phyloP scores from a whole-genome alignment of 1,140 invertebrate genomes.

The Belonocnema kinseyi region DNA sequence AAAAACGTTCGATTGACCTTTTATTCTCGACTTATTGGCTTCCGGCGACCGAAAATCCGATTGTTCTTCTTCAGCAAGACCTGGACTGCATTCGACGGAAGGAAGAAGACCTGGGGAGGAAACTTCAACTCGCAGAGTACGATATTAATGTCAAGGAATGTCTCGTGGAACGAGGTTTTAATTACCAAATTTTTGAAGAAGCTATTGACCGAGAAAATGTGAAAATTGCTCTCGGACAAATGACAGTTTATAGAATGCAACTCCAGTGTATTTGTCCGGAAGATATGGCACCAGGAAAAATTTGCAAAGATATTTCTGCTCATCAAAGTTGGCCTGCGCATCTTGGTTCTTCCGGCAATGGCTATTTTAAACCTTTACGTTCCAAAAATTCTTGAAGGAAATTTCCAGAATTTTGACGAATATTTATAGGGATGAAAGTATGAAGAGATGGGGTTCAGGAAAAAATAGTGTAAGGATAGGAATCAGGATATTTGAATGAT shows the following conservation, averaged over 20 bases:
- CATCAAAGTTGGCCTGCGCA: constrained; percentile 76
- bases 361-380: constrained; percentile 68
- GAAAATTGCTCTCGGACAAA: constrained; percentile 74
- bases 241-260: constrained; percentile 77
- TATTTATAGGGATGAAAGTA: constrained; percentile 4
- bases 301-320: constrained; percentile 73
- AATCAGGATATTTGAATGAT: not conserved
- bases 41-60: constrained; percentile 67
- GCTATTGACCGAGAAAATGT: constrained; percentile 70
- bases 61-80: constrained; percentile 73
- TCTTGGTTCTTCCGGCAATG: constrained; percentile 74
- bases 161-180: constrained; percentile 68
- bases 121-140: constrained; percentile 49
- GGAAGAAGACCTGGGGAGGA: constrained; percentile 53
- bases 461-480: not conserved
- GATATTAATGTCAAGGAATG: constrained; percentile 69
- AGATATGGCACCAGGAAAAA: constrained; percentile 70
- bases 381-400: constrained; percentile 8
- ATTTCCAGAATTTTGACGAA: constrained; percentile 6
- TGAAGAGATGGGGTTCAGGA: not conserved
- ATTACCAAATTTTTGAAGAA: constrained; percentile 68
- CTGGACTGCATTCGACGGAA: constrained; percentile 73
- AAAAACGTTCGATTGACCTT: constrained; percentile 71
- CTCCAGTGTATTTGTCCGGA: constrained; percentile 75
- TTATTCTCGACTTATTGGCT: constrained; percentile 78